These are phyloP conservation scores for Coecobrya sp. DNA, from an alignment of 2,888 invertebrate species.

Conservation along the genomic window DNA sequence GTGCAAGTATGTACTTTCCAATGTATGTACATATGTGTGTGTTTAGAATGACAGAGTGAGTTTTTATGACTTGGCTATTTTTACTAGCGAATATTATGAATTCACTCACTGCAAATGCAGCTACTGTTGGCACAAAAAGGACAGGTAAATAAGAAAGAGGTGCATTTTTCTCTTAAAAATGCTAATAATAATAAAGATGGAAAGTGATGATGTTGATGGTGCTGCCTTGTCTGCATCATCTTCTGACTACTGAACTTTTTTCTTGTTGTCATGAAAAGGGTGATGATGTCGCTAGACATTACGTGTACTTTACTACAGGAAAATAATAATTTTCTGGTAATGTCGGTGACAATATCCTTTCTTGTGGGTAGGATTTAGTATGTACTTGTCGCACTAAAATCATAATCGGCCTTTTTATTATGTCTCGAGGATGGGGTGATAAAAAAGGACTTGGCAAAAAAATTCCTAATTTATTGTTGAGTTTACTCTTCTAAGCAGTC, in stretches of 20 bases:
- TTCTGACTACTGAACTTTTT: neutral
- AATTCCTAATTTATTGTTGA: neutral
- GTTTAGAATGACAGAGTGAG: neutral
- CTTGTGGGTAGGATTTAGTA: neutral
- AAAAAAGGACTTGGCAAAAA: neutral
- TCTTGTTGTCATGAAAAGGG: neutral
- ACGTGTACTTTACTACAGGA: neutral
- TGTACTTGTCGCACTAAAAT: neutral
- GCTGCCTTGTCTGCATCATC: neutral
- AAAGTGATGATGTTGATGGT: neutral
- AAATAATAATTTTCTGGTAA: constrained; percentile 10
- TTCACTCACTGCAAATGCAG: neutral
- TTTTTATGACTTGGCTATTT: constrained; percentile 44
- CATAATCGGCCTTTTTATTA: constrained; percentile 18
- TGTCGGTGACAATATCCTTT: neutral
- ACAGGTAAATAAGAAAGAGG: constrained; percentile 14
- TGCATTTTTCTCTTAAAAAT: neutral
- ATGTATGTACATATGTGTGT: neutral
- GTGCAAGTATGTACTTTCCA: neutral
- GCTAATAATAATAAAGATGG: constrained; percentile 6
- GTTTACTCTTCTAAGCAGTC: neutral
- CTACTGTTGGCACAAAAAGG: neutral
- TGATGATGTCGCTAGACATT: neutral
- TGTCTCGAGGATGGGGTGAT: neutral
- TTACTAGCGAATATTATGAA: constrained; percentile 37